phyloP scores from a whole-genome alignment of 2,797 vertebrate genomes.

The Pangasius sanitwongsei region DNA sequence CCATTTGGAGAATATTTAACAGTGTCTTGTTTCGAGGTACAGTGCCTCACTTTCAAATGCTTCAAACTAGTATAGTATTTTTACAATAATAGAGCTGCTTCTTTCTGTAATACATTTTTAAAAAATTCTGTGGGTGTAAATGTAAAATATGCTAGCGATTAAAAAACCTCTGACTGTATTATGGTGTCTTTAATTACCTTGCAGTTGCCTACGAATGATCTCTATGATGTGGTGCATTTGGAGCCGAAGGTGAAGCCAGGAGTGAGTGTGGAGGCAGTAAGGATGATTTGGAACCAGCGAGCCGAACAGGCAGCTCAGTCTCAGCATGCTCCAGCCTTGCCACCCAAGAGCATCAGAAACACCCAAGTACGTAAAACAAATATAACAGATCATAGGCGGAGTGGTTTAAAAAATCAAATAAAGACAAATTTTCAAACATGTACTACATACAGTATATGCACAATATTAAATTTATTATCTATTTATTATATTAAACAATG shows the following conservation, averaged over 20 bases:
- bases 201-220: slow-evolving; percentile 67
- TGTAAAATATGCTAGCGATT: neutral
- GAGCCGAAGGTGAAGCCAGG: slow-evolving; percentile 53
- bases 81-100: neutral
- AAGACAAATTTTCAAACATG: neutral
- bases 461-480: neutral
- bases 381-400: neutral
- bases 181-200: slow-evolving; percentile 34
- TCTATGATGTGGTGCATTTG: slow-evolving; percentile 78
- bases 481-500: slow-evolving; percentile 6
- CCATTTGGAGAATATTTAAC: slow-evolving; percentile 86
- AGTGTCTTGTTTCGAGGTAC: slow-evolving; percentile 75
- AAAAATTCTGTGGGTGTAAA: neutral
- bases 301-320: neutral
- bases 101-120: neutral
- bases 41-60: neutral
- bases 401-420: neutral
- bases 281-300: slow-evolving; percentile 50
- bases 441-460: neutral
- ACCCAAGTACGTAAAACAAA: slow-evolving; percentile 41
- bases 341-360: slow-evolving; percentile 59
- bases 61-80: neutral
- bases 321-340: slow-evolving; percentile 58
- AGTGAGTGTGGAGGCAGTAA: slow-evolving; percentile 54
- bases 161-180: neutral